These are phyloP conservation scores for Troides aeacus DNA, from an alignment of 2,888 invertebrate species.

Conservation along the genomic window DNA sequence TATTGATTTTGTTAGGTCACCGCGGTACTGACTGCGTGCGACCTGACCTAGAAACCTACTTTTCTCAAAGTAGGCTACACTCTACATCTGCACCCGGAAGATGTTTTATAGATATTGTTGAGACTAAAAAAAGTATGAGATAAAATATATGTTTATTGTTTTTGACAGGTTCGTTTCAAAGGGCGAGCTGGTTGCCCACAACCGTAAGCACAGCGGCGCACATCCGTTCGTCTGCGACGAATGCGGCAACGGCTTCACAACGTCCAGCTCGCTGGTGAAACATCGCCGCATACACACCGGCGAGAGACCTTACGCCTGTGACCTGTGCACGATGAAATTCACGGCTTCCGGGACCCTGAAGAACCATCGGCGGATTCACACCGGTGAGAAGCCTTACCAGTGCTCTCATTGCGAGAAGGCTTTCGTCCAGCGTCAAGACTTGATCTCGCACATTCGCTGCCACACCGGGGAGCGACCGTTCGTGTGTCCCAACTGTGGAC, in stretches of 20 bases:
- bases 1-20: not conserved
- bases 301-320: conserved; percentile 80
- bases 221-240: conserved; percentile 81
- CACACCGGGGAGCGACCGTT: conserved; percentile 77
- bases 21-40: not conserved
- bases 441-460: conserved; percentile 77
- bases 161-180: conserved; percentile 68
- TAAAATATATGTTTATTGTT: not conserved
- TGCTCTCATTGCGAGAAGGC: conserved; percentile 79
- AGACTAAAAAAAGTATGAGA: no score
- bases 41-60: not conserved
- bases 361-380: conserved; percentile 80
- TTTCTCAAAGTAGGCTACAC: not conserved
- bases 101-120: not conserved
- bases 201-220: conserved; percentile 80
- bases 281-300: conserved; percentile 81
- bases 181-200: conserved; percentile 78
- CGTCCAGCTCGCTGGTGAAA: conserved; percentile 79
- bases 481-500: conserved; percentile 69
- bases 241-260: conserved; percentile 79
- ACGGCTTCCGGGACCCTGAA: conserved; percentile 79
- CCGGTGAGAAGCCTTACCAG: conserved; percentile 79
- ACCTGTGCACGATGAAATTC: conserved; percentile 79
- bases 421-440: conserved; percentile 80
- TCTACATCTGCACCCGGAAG: not conserved